Conservation (phyloP, 2,113 vertebrate species). For the Lathamus discolor region DNA sequence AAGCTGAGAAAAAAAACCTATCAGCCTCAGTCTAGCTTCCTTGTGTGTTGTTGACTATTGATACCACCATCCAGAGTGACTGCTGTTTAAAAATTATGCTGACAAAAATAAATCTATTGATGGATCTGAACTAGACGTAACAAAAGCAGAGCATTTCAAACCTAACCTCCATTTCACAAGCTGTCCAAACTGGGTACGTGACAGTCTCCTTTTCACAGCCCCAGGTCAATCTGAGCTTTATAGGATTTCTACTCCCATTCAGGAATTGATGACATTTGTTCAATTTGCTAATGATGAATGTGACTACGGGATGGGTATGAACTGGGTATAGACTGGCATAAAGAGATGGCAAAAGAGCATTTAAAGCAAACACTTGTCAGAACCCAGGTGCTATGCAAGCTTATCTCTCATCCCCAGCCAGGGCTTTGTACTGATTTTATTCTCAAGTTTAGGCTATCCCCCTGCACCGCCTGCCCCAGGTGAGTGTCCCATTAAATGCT, state of each 20-base stretch:
- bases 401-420: not conserved
- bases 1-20: not conserved
- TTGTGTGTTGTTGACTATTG: not conserved
- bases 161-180: not conserved
- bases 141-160: not conserved
- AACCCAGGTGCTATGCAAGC: not conserved
- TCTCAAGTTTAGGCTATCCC: not conserved
- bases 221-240: not conserved
- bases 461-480: fast-evolving
- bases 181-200: not conserved
- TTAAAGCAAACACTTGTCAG: not conserved
- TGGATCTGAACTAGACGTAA: not conserved
- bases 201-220: not conserved
- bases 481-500: not conserved
- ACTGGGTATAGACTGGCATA: not conserved
- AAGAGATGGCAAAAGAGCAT: not conserved
- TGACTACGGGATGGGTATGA: not conserved
- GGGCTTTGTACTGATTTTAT: not conserved
- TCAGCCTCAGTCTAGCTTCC: not conserved
- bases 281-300: not conserved
- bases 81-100: not conserved
- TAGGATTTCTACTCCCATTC: not conserved
- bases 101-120: not conserved
- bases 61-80: not conserved
- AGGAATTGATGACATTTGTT: not conserved